phyloP scores from a whole-genome alignment of 2,797 vertebrate species.

The Molothrus aeneus region DNA sequence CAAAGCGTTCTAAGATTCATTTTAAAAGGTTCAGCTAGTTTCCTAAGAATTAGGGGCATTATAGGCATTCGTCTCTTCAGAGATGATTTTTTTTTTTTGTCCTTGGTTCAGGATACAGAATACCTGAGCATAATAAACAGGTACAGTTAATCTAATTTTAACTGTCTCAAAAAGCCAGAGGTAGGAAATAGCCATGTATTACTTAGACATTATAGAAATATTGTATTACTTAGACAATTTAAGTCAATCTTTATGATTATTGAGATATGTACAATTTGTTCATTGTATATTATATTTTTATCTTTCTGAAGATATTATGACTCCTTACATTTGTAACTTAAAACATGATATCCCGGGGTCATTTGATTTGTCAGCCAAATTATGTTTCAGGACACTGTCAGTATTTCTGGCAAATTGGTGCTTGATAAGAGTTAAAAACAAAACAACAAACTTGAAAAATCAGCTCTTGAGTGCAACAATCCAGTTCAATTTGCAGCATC shows the following conservation, averaged over 20 bases:
- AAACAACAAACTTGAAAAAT: neutral
- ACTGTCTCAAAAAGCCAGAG: neutral
- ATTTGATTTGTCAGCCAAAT: neutral
- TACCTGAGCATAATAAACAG: neutral
- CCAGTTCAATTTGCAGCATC: slow-evolving; percentile 7
- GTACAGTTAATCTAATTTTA: neutral
- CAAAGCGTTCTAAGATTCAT: neutral
- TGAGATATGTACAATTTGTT: neutral
- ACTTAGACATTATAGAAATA: neutral
- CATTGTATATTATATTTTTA: neutral
- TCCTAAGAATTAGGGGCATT: neutral
- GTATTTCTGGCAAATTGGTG: neutral
- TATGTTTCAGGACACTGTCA: neutral
- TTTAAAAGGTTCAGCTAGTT: neutral
- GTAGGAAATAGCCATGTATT: neutral
- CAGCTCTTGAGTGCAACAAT: neutral
- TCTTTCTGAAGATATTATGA: neutral
- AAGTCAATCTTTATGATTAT: neutral
- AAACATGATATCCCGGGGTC: neutral
- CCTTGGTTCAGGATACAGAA: neutral
- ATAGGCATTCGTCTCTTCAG: neutral
- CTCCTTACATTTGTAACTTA: neutral
- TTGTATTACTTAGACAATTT: neutral
- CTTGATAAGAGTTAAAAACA: neutral
- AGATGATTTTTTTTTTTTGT: neutral